phyloP scores from a whole-genome alignment of 2,797 vertebrate species.

The Champsocephalus gunnari region DNA sequence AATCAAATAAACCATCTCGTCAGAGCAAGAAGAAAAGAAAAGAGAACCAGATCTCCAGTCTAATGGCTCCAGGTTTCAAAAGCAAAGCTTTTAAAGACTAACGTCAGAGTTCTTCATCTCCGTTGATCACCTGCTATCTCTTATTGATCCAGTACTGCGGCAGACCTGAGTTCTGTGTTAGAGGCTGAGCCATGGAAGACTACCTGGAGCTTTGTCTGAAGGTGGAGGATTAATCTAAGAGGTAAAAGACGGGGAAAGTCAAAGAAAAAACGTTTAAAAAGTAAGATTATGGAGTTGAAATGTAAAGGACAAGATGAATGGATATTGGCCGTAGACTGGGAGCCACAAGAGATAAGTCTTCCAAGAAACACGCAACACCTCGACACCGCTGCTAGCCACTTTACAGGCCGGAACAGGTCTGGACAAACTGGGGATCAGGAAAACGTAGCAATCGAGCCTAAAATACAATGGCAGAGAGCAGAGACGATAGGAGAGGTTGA shows the following conservation, averaged over 20 bases:
- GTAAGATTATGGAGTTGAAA: slow-evolving; percentile 11
- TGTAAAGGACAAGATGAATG: slow-evolving; percentile 20
- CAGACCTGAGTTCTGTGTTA: slow-evolving; percentile 32
- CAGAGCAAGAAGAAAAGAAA: slow-evolving; percentile 15
- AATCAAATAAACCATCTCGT: slow-evolving; percentile 29
- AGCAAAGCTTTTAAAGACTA: slow-evolving; percentile 5
- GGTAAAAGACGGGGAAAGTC: slow-evolving; percentile 48
- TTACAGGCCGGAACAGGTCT: slow-evolving; percentile 5
- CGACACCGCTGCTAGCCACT: slow-evolving; percentile 22
- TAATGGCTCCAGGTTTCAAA: slow-evolving; percentile 22
- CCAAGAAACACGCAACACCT: slow-evolving; percentile 2
- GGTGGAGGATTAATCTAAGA: slow-evolving; percentile 47
- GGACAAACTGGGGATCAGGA: slow-evolving; percentile 8
- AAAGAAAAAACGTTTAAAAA: slow-evolving; percentile 31
- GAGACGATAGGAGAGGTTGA: slow-evolving; percentile 42
- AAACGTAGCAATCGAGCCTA: slow-evolving; percentile 40
- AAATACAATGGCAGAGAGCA: slow-evolving; percentile 35
- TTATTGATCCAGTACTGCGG: slow-evolving; percentile 59
- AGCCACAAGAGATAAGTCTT: slow-evolving; percentile 4
- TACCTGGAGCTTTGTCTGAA: slow-evolving; percentile 26
- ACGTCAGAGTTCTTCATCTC: slow-evolving; percentile 43
- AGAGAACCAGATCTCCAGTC: slow-evolving; percentile 3
- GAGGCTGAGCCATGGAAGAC: slow-evolving; percentile 20
- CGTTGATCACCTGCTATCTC: slow-evolving; percentile 43
- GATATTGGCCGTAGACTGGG: background rate